Conservation (phyloP, 2,797 vertebrate species). For the Microctenopoma steveboyesi region DNA sequence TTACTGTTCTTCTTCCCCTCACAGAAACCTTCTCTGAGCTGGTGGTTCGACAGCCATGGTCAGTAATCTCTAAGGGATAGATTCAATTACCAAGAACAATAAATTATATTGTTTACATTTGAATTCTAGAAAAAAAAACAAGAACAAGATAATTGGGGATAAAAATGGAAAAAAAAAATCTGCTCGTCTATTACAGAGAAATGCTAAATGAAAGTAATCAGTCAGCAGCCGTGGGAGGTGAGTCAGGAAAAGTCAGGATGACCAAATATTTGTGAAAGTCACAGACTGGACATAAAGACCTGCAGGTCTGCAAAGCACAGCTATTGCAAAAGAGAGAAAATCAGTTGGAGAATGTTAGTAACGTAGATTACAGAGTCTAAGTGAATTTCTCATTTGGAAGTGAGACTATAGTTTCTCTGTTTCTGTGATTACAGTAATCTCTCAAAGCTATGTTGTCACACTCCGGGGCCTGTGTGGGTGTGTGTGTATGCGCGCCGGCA, state of each 20-base stretch:
- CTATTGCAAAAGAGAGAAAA: slow-evolving; percentile 57
- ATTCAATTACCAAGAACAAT: not conserved
- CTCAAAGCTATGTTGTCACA: slow-evolving; percentile 59
- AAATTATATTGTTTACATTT: not conserved
- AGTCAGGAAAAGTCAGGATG: slow-evolving; percentile 12
- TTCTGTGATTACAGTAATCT: slow-evolving; percentile 83
- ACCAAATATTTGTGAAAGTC: slow-evolving; percentile 10
- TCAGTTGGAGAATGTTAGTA: slow-evolving; percentile 83
- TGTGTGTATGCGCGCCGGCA: slow-evolving; percentile 13
- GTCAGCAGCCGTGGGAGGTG: not conserved
- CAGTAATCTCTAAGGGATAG: slow-evolving; percentile 49
- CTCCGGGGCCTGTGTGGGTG: slow-evolving; percentile 10
- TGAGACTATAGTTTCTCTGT: slow-evolving; percentile 77
- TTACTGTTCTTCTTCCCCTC: slow-evolving; percentile 97
- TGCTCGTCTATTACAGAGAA: too few relatives aligned
- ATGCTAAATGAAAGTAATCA: not conserved
- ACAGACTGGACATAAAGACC: slow-evolving; percentile 4
- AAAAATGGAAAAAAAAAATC: not conserved
- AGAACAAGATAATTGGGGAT: not conserved
- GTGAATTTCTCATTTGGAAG: slow-evolving; percentile 52
- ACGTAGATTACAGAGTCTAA: slow-evolving; percentile 76
- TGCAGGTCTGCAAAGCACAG: slow-evolving; percentile 11
- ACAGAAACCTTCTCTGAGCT: slow-evolving; percentile 90
- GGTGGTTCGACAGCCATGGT: slow-evolving; percentile 96
- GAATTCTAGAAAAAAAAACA: not conserved